Base-by-base conservation (phyloP, 2,113 vertebrate species). In the Pavo muticus region DNA sequence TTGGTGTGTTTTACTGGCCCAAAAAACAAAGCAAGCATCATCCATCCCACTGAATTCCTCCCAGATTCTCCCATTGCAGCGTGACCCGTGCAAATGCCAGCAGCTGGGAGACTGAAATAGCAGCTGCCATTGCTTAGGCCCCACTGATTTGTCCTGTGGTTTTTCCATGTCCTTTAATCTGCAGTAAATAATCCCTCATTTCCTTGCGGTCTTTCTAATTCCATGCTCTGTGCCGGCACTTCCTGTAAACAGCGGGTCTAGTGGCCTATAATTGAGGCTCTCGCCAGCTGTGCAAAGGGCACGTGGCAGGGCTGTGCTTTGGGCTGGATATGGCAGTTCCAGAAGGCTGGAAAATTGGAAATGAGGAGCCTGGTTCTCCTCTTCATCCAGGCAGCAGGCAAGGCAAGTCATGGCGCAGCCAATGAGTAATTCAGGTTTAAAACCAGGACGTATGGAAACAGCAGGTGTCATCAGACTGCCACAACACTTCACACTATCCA, bases 131-230 rank as follows among this genome's bases (percentile, higher is more conserved):
- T 94, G 86, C 95, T 87, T 74, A 87, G 87, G 89, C 88, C 94
- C 80, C 94, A 96, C 95, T 95, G 97, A 97, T 97, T 97, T 97
- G 69, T 95, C 94, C 85, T 96, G 96, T 95, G 97, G 96, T 79
- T 97, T 97, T 97, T 94, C 88, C 6, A 0, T 12, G 19, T 47
- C 90, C 94, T 97, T 95, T 97, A 97, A 97, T 97, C 91, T 84
- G 45, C 76, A 80, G 88, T 84, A 88, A 96, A 96, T 97, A 97
- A 97, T 97, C 94, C 93, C 91, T 97, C 93, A 87, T 94, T 97
- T 96, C 96, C 96, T 97, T 96, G 96, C 3, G 96, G 96, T 96
- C 88, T 94, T 91, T 94, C 93, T 97, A 97, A 97, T 97, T 97
- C 88, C 93, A 95, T 77, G 94, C 67, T 92, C 85, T 67, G 67